A percentile compares a stretch with the other conserved stretches of the same genome.
Conservation (phyloP, 2,888 invertebrate species). For the Acanthosoma haemorrhoidale region DNA sequence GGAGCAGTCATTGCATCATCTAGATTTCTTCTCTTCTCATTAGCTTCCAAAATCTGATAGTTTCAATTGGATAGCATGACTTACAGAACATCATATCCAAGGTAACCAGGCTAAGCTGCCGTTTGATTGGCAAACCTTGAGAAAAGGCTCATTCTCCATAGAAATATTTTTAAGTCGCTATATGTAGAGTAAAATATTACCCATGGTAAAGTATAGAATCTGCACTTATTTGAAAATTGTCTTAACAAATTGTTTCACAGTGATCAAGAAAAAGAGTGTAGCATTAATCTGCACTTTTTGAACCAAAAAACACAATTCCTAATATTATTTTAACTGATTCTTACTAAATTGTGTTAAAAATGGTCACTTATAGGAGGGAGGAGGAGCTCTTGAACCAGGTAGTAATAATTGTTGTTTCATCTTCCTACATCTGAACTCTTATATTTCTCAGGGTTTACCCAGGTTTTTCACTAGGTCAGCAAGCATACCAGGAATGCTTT, state of each 20-base stretch:
- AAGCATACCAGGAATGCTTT: no score
- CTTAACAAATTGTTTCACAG: not conserved
- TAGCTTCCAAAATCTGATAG: not conserved
- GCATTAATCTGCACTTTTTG: not conserved
- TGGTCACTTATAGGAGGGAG: no score
- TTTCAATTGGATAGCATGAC: not conserved
- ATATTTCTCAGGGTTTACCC: constrained; percentile 12
- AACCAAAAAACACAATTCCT: no score
- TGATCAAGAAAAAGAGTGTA: not conserved
- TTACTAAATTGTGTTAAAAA: no score
- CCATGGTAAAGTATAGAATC: not conserved
- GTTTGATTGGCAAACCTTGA: not conserved
- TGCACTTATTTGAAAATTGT: not conserved
- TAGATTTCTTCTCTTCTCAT: no score
- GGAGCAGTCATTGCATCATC: no score
- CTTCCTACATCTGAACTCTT: not conserved
- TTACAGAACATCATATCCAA: not conserved
- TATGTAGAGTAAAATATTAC: no score
- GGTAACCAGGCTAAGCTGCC: not conserved
- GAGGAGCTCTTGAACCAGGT: no score
- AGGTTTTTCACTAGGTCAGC: not conserved
- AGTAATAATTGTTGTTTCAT: not conserved
- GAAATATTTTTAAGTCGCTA: no score
- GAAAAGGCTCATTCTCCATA: not conserved
- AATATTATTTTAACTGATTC: no score